Base-by-base conservation (phyloP, 2,113 vertebrate genomes). In the Herpetotheres cachinnans region DNA sequence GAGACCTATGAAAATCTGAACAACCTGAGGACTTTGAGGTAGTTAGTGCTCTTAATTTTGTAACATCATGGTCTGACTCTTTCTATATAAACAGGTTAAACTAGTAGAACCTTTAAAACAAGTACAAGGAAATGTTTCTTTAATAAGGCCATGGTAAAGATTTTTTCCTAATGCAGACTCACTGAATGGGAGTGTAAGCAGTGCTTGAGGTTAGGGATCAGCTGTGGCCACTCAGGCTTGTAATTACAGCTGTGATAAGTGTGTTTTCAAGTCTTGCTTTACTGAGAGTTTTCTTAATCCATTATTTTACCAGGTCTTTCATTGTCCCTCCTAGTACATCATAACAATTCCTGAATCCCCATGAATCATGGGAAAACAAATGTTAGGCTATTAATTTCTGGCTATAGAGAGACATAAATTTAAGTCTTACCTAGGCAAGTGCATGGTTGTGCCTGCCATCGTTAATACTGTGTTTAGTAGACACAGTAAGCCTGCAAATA, bases 201-300 rank as follows among this genome's bases (percentile, higher is more conserved):
- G 83, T 36, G 46, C 70, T 88, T 81, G 79, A 86, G 90, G 85
- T 94, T 55, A 78, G 47, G 82, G 90, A 92, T 97, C 92, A 89
- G 86, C 90, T 84, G 59, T 92, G 94, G 61, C 86, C n/a, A 17
- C 70, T 86, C 90, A 88, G 82, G 47, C 86, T 86, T 90, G 80
- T 97, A 97, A 96, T 96, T 97, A 93, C 71, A 89, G 82, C 90
- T 83, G n/a, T 86, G 92, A 61, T 81, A 95, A 94, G 88, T 89
- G 61, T 89, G 54, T 86, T 93, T 93, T 83, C 76, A 78, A 71
- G 76, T 78, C 76, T 86, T 89, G 72, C 69, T 92, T 26, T 34
- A 38, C 63, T 78, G n/a, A 59, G 85, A 85, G 42, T 86, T 96
- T 93, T 91, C 83, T 88, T 90, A 95, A 96, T 91, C 91, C 89